Percentiles rank a stretch among this genome's conserved stretches.
phyloP scores from a whole-genome alignment of 2,113 vertebrate species.

The Nothoprocta perdicaria region DNA sequence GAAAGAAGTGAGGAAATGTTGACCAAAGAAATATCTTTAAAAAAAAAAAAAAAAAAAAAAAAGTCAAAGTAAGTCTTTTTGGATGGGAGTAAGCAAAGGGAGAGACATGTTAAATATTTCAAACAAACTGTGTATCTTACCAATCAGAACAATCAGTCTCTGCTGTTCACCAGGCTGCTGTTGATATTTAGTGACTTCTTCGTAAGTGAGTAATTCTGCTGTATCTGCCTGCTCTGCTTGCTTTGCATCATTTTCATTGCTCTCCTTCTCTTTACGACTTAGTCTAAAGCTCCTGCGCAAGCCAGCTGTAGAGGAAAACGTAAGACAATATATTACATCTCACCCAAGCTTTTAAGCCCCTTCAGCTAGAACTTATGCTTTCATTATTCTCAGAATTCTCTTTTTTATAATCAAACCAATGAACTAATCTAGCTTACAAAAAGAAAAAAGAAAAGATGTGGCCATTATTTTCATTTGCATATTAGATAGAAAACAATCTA shows the following conservation, averaged over 20 bases:
- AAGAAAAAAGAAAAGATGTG: not conserved
- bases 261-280: slow-evolving; percentile 84
- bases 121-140: slow-evolving; percentile 65
- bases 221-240: slow-evolving; percentile 49
- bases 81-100: not conserved
- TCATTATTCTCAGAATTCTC: rapidly evolving
- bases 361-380: not conserved
- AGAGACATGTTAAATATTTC: rapidly evolving
- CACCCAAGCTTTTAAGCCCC: not conserved
- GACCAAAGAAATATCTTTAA: not conserved
- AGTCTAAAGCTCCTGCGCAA: slow-evolving; percentile 88
- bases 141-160: slow-evolving; percentile 91
- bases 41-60: not conserved
- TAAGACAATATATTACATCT: not conserved
- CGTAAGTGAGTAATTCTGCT: slow-evolving; percentile 86
- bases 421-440: not conserved
- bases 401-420: not conserved
- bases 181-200: slow-evolving; percentile 89
- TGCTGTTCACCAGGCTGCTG: slow-evolving; percentile 83
- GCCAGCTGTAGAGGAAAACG: slow-evolving; percentile 79
- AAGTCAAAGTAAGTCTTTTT: not conserved
- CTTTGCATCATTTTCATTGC: slow-evolving; percentile 74
- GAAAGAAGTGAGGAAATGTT: not conserved
- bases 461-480: not conserved
- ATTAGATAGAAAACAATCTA: not conserved